Percentiles rank a stretch among this genome's conserved stretches.
These are phyloP conservation scores for Albula glossodonta DNA, from an alignment of 2,113 vertebrate genomes.

Conservation along the genomic window DNA sequence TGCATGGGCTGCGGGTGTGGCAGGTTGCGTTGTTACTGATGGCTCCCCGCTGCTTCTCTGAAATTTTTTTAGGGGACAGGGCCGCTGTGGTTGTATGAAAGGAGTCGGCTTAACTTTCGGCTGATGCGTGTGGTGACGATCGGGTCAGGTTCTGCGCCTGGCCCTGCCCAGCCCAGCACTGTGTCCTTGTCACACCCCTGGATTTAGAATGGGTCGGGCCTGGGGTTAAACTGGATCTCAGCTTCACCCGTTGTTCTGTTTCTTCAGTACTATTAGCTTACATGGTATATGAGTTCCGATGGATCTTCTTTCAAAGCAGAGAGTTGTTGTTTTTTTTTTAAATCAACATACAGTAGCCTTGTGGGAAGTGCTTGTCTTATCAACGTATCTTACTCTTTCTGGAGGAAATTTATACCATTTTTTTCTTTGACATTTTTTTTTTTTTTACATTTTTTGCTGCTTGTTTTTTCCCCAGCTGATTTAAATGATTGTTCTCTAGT, in stretches of 20 bases:
- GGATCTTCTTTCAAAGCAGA: slow-evolving; percentile 16
- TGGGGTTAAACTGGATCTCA: slow-evolving; percentile 16
- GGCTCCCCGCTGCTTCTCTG: background rate
- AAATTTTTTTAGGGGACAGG: background rate
- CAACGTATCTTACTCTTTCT: slow-evolving; percentile 5
- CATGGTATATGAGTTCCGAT: background rate
- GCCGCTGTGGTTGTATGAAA: background rate
- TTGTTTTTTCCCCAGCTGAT: background rate
- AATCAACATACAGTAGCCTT: slow-evolving; percentile 16
- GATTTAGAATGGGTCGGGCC: background rate
- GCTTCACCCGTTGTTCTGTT: background rate
- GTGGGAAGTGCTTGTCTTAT: background rate
- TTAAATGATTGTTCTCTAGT: background rate
- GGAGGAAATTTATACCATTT: background rate
- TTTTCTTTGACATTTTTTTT: background rate
- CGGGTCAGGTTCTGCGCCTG: background rate
- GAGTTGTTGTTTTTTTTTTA: slow-evolving; percentile 19
- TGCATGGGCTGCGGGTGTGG: background rate
- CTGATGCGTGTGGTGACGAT: no score
- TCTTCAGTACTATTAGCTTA: slow-evolving; percentile 15
- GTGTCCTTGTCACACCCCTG: background rate
- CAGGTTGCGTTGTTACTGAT: background rate
- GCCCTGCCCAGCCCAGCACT: slow-evolving; percentile 3
- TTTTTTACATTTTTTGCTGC: no score
- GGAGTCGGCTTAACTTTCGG: background rate